Evolutionary conservation across 1,140 invertebrate genomes (phyloP).

Genomic region (Caenorhabditis briggsae): DNA sequence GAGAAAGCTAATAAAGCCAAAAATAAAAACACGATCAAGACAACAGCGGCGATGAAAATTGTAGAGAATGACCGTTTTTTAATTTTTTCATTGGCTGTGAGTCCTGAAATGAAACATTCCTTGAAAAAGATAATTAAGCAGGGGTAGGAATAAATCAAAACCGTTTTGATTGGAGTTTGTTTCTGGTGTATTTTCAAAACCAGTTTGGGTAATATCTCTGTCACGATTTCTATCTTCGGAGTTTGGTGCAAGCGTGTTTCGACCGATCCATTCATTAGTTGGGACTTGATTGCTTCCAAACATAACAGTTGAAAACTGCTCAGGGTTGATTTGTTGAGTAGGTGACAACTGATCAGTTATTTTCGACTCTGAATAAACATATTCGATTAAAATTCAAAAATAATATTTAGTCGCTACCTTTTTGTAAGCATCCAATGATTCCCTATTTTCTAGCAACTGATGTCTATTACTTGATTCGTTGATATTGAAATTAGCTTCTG

Average conservation of each 20-base stretch:
- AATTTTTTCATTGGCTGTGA: neutral
- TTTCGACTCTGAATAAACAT: neutral
- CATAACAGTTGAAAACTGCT: neutral
- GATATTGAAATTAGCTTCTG: neutral
- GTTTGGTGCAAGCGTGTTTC: neutral
- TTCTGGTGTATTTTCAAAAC: neutral
- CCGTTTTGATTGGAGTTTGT: neutral
- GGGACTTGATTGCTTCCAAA: neutral
- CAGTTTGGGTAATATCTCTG: neutral
- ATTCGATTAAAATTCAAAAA: too few relatives aligned
- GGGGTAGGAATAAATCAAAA: neutral
- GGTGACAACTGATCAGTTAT: neutral
- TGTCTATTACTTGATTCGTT: neutral
- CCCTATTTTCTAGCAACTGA: slow-evolving; percentile 11
- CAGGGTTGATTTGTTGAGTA: neutral
- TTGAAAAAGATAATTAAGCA: neutral
- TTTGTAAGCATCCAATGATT: neutral
- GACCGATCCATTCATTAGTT: neutral
- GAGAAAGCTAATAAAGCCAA: neutral
- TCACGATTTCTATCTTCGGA: neutral
- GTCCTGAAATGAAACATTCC: neutral
- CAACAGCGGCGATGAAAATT: slow-evolving; percentile 29
- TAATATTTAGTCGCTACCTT: neutral
- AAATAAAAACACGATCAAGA: neutral
- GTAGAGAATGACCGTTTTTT: slow-evolving; percentile 16